Conservation (phyloP, 2,888 invertebrate genomes). For the Iphiclides podalirius region DNA sequence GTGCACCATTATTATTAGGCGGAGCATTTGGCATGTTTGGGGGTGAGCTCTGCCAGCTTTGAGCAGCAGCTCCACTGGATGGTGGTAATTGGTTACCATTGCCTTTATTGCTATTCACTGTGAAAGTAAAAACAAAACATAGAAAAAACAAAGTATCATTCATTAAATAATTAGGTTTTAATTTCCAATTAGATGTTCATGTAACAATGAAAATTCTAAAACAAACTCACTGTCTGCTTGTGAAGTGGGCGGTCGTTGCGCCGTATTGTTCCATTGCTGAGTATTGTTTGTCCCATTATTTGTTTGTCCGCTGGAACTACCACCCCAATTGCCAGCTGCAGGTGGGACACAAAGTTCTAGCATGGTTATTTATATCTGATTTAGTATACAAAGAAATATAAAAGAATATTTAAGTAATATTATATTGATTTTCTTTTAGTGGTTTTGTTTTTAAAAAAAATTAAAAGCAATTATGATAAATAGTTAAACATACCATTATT, state of each 20-base stretch:
- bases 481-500: constrained; percentile 74
- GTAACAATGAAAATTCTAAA: too few species aligned
- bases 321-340: constrained; percentile 75
- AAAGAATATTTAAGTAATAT: too few species aligned
- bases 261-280: constrained; percentile 75
- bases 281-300: constrained; percentile 70
- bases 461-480: background rate
- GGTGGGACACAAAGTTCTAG: constrained; percentile 17
- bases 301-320: constrained; percentile 66
- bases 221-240: constrained; percentile 72
- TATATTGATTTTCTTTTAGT: too few species aligned
- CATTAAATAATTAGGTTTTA: too few species aligned
- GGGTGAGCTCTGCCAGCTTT: constrained; percentile 69
- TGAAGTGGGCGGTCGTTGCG: constrained; percentile 74
- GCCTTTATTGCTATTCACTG: constrained; percentile 77
- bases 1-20: constrained; percentile 72
- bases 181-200: background rate
- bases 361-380: constrained; percentile 13
- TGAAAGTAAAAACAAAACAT: constrained; percentile 14
- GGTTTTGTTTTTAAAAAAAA: background rate
- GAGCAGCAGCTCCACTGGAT: constrained; percentile 60
- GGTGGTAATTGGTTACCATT: constrained; percentile 69
- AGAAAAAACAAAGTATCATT: too few species aligned
- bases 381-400: too few species aligned
- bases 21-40: constrained; percentile 72